phyloP scores from a whole-genome alignment of 2,113 vertebrate species.

The Gadus macrocephalus region DNA sequence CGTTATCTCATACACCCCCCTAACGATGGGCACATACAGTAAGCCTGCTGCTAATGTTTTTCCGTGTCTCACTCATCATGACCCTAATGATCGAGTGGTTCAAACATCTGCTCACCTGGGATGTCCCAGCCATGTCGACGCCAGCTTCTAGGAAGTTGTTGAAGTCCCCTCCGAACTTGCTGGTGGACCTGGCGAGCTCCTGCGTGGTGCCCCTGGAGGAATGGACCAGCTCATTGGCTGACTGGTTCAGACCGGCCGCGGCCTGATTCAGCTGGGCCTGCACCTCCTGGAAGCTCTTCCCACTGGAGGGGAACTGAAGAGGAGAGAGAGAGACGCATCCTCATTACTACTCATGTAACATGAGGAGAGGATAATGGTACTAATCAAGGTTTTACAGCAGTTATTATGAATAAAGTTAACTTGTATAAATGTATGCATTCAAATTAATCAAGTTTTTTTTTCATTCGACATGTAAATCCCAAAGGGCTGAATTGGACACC shows the following conservation, averaged over 20 bases:
- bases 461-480: too few species aligned
- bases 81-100: too few species aligned
- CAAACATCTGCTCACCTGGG: constrained; percentile 72
- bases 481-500: too few species aligned
- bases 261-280: constrained; percentile 88
- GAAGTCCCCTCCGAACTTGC: constrained; percentile 95
- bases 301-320: constrained; percentile 85
- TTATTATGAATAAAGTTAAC: too few species aligned
- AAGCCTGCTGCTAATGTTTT: background rate
- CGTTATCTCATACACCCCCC: too few species aligned
- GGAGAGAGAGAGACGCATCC: background rate
- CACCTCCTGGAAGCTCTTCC: constrained; percentile 91
- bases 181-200: constrained; percentile 86
- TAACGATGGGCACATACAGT: background rate
- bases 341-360: too few species aligned
- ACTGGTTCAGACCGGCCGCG: constrained; percentile 89
- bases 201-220: constrained; percentile 89
- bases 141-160: constrained; percentile 91
- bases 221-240: constrained; percentile 93
- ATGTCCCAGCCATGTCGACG: constrained; percentile 95
- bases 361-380: too few species aligned
- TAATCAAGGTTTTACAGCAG: too few species aligned
- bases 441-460: too few species aligned
- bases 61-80: too few species aligned
- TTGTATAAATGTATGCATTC: too few species aligned